Base-by-base conservation (phyloP, 1,140 invertebrate genomes). In the Ectropis grisescens region DNA sequence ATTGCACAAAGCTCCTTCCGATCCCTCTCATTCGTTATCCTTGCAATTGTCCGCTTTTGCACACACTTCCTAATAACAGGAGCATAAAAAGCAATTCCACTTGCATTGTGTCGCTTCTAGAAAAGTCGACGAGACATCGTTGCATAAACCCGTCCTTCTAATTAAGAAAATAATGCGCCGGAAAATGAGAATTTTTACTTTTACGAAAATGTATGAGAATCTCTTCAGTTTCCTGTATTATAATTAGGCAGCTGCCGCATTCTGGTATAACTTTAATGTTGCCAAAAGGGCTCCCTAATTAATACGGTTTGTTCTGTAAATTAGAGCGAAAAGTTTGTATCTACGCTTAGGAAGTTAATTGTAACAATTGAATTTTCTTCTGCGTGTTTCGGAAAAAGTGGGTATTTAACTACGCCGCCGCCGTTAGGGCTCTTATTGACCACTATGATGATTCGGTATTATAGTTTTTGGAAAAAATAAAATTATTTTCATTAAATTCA, bases 1-100 rank as follows among this genome's bases (percentile, higher is more conserved):
- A 71, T 71, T 71, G 62, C 58, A 67, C 62, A 67, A 71, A 67
- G 62, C 51, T 53, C 45, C 50, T 46, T 47, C 44, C 53, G 47
- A 56, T 60, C 55, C 55, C 55, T 56, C 50, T 65, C 47, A 65
- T 70, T 58, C 60, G 51, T 61, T 58, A 64, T 58, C 49, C 50
- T 43, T 65, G 58, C 62, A 58, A 59, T 65, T 59, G 50, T 58
- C 42, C 46, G 52, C 48, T 46, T 59, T 57, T 64, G 58, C 58
- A 41, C 42, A 52, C 45, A 47, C 44, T 51, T 56, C 53, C 59
- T 65, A 59, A 66, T 69, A 60, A 66, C 49, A 66, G 53, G 58
- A 41, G 49, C 32, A 47, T 30, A 53, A 40, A 47, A 47, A 51
- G 46, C 45, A 51, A 43, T 38, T 34, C 39, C 33, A 12, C 24